Evolutionary conservation across 2,888 invertebrate genomes (phyloP).

Genomic region (Stratiomys singularior): DNA sequence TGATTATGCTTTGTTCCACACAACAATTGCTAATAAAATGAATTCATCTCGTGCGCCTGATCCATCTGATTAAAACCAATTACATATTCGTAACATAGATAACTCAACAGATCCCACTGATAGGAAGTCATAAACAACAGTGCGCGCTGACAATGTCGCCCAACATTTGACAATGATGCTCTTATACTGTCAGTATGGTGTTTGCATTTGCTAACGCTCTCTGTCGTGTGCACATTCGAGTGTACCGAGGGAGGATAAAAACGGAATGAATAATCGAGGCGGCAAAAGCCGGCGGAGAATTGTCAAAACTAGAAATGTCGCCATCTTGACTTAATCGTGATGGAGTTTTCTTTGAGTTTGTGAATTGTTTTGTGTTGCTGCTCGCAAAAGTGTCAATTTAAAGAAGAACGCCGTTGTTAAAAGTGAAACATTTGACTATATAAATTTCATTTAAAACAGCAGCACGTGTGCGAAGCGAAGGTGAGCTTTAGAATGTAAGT

Average conservation of each 20-base stretch:
- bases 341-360: no score
- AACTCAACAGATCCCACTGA: not conserved
- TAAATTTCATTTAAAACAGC: no score
- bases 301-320: slow-evolving; percentile 21
- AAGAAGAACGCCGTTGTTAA: no score
- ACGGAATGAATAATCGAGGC: not conserved
- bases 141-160: not conserved
- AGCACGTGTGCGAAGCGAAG: no score
- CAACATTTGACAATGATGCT: not conserved
- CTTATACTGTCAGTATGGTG: not conserved
- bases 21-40: no score
- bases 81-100: not conserved
- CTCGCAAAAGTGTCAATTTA: no score
- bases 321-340: slow-evolving; percentile 20
- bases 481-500: no score
- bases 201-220: not conserved
- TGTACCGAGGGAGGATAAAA: not conserved
- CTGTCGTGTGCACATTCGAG: no score
- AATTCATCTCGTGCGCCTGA: not conserved
- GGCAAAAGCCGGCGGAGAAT: slow-evolving; percentile 3
- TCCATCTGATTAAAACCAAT: not conserved
- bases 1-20: no score
- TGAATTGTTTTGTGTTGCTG: no score
- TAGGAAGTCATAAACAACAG: not conserved
- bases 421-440: no score